phyloP scores from a whole-genome alignment of 2,888 invertebrate genomes.

The Trichopoda pennipes region DNA sequence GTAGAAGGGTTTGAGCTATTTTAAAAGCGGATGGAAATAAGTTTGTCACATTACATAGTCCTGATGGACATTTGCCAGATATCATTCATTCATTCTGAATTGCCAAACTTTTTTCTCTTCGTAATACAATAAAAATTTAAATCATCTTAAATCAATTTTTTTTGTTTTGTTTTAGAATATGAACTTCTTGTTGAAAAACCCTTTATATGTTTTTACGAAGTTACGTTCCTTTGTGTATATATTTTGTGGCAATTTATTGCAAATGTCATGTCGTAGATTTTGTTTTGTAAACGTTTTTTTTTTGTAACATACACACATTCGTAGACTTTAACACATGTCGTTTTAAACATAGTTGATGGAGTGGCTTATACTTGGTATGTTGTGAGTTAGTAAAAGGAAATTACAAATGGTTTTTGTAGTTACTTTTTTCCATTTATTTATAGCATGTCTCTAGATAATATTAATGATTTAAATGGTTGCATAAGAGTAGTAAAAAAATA shows the following conservation, averaged over 20 bases:
- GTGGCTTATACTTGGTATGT: conserved; percentile 9
- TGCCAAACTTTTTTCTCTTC: too few relatives aligned
- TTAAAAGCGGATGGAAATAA: too few relatives aligned
- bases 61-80: too few relatives aligned
- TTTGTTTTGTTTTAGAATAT: too few relatives aligned
- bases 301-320: not conserved
- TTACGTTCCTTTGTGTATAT: conserved; percentile 59
- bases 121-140: too few relatives aligned
- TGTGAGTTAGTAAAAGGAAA: conserved; percentile 49
- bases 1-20: too few relatives aligned
- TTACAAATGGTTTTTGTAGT: conserved; percentile 56
- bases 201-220: conserved; percentile 22
- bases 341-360: conserved; percentile 13
- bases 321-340: conserved; percentile 12
- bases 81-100: too few relatives aligned
- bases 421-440: conserved; percentile 50
- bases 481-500: conserved; percentile 22
- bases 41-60: too few relatives aligned
- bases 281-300: conserved; percentile 65
- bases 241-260: conserved; percentile 69
- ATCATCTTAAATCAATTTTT: too few relatives aligned
- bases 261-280: conserved; percentile 71
- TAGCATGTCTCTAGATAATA: conserved; percentile 54
- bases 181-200: too few relatives aligned
- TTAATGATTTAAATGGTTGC: conserved; percentile 56